A percentile compares a stretch with the other conserved stretches of the same genome.
Conservation (phyloP, 1,140 invertebrate species). For the Zaprionus taronus region DNA sequence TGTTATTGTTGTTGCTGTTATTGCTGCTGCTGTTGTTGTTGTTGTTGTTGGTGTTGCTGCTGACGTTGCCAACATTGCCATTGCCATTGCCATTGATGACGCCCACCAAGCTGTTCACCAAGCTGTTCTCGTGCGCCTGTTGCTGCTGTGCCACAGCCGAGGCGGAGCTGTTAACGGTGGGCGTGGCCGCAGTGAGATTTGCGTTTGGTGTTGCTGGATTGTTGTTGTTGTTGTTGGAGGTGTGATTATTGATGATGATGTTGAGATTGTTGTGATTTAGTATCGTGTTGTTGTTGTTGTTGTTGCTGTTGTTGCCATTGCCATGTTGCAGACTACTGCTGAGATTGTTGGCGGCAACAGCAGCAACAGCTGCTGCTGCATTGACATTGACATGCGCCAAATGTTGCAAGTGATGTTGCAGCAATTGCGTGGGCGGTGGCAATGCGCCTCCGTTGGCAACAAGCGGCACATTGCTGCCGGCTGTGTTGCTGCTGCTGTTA, state of each 20-base stretch:
- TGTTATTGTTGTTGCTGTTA: slow-evolving; percentile 51
- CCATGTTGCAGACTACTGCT: slow-evolving; percentile 66
- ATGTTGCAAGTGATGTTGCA: slow-evolving; percentile 84
- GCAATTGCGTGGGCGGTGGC: slow-evolving; percentile 77
- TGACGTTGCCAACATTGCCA: slow-evolving; percentile 22
- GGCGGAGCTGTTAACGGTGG: slow-evolving; percentile 65
- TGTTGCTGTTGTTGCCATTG: slow-evolving; percentile 50
- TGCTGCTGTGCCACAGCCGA: slow-evolving; percentile 61
- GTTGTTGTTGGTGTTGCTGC: slow-evolving; percentile 45
- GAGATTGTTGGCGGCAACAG: slow-evolving; percentile 74
- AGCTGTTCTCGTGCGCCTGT: slow-evolving; percentile 73
- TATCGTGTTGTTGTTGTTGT: slow-evolving; percentile 64
- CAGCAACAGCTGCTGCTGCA: slow-evolving; percentile 70
- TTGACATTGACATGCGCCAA: slow-evolving; percentile 82
- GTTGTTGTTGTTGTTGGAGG: slow-evolving; percentile 70
- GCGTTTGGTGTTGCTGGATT: slow-evolving; percentile 82
- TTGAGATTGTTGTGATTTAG: slow-evolving; percentile 77
- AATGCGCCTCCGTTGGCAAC: slow-evolving; percentile 55
- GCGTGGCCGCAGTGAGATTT: slow-evolving; percentile 68
- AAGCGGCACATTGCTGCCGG: slow-evolving; percentile 43
- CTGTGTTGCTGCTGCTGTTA: slow-evolving; percentile 45
- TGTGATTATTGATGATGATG: slow-evolving; percentile 67
- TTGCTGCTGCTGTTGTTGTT: slow-evolving; percentile 54
- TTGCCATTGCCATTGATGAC: slow-evolving; percentile 64
- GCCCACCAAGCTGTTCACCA: slow-evolving; percentile 78